Evolutionary conservation across 2,113 vertebrate genomes (phyloP).

Genomic region (Pandion haliaetus): DNA sequence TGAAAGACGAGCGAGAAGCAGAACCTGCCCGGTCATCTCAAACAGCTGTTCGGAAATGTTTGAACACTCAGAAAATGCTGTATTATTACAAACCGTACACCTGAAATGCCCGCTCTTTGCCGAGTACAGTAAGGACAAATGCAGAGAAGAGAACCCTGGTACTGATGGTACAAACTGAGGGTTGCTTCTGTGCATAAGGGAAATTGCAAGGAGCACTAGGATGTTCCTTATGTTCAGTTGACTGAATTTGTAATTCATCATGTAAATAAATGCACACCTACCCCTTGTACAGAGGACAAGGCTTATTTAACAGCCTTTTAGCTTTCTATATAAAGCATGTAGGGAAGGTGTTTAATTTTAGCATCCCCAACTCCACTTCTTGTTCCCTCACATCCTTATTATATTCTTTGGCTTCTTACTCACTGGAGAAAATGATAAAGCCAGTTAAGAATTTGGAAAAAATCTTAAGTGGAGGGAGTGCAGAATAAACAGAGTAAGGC

Average conservation of each 20-base stretch:
- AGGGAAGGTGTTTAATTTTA: neutral
- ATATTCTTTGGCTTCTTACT: neutral
- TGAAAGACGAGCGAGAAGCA: neutral
- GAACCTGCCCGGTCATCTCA: neutral
- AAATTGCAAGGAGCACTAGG: neutral
- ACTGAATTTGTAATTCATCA: neutral
- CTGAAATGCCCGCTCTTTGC: neutral
- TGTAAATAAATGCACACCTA: constrained; percentile 5
- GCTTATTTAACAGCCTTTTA: neutral
- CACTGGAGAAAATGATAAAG: neutral
- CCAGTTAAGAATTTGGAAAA: neutral
- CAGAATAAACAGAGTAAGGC: neutral
- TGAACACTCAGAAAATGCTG: neutral
- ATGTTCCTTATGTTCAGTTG: neutral
- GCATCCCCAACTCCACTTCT: neutral
- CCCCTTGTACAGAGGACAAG: neutral
- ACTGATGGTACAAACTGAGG: neutral
- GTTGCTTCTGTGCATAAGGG: neutral
- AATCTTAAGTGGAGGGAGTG: neutral
- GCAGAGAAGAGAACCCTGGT: neutral
- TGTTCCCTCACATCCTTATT: neutral
- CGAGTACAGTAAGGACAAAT: neutral
- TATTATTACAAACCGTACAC: neutral
- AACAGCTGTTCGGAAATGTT: neutral
- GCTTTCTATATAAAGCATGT: neutral